Base-by-base conservation (phyloP, 2,113 vertebrate species). In the Sigmodon hispidus region DNA sequence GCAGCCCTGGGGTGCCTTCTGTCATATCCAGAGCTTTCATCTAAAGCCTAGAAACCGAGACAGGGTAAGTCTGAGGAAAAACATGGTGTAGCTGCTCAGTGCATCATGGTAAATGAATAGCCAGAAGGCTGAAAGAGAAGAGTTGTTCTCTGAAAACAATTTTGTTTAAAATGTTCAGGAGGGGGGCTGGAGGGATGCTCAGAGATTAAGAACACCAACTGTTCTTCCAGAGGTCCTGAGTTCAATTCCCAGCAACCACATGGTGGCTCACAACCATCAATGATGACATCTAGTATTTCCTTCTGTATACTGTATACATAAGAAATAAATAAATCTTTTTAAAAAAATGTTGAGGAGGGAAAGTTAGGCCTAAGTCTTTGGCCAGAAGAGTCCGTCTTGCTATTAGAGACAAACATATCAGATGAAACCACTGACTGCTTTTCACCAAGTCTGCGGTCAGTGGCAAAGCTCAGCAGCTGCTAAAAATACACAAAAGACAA, bases 341-440 rank as follows among this genome's bases (percentile, higher is more conserved):
- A n/a, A n/a, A n/a, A n/a, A n/a, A n/a, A n/a, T n/a, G n/a, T n/a
- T n/a, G n/a, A n/a, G n/a, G n/a, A n/a, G 79, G 59, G 70, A 89
- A 90, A 77, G 1, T 36, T 70, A 89, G 43, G 59, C 13, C 48
- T 91, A 89, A 86, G 61, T 70, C 48, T 87, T 72, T 76, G 59
- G 52, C 80, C 90, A 94, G 83, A 91, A 77, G 95, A 95, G 36
- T 57, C 89, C 72, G 76, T 65, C 31, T 80, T 91, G 70, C 40
- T 94, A 24, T 87, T 88, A 87, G 85, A 77, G 69, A 63, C 48
- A 87, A 43, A 61, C 31, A 69, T 77, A n/a, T 36, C 63, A 55
- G 72, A 77, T 7, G 19, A 90, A 76, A 57, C 83, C 87, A 55
- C 19, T 40, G 80, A 83, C 67, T 29, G 36, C 36, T 90, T 86